phyloP scores from a whole-genome alignment of 2,113 vertebrate genomes.

The Argyrosomus japonicus region DNA sequence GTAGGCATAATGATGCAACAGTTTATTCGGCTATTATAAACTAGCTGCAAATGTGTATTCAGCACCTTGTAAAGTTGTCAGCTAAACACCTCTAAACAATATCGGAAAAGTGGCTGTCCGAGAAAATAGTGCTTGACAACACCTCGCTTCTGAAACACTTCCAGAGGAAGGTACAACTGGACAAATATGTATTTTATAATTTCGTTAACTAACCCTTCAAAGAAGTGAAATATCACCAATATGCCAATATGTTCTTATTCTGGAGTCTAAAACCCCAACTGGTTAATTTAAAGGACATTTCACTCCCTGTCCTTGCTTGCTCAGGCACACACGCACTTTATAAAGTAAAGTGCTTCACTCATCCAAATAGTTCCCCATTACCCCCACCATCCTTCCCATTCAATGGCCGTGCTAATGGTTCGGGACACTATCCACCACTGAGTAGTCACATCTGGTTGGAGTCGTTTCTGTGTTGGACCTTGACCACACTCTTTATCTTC shows the following conservation, averaged over 20 bases:
- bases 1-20: background rate
- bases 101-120: background rate
- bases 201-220: background rate
- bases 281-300: background rate
- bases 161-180: background rate
- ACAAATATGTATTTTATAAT: background rate
- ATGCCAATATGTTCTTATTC: background rate
- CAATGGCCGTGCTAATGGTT: conserved; percentile 33
- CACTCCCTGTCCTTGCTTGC: background rate
- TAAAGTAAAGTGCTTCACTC: conserved; percentile 51
- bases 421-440: conserved; percentile 33
- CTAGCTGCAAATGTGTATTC: background rate
- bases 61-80: background rate
- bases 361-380: conserved; percentile 50
- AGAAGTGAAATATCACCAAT: background rate
- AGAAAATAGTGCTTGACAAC: background rate
- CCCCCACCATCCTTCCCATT: conserved; percentile 24
- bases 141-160: background rate
- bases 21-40: background rate
- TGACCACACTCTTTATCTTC: conserved; percentile 47
- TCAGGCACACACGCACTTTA: background rate
- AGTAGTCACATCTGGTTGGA: conserved; percentile 55
- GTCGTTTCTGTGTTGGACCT: conserved; percentile 39
- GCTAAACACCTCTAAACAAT: background rate
- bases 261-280: background rate